These are phyloP conservation scores for Microcebus ravelobensis DNA, from an alignment of 2,113 vertebrate species.

Conservation along the genomic window DNA sequence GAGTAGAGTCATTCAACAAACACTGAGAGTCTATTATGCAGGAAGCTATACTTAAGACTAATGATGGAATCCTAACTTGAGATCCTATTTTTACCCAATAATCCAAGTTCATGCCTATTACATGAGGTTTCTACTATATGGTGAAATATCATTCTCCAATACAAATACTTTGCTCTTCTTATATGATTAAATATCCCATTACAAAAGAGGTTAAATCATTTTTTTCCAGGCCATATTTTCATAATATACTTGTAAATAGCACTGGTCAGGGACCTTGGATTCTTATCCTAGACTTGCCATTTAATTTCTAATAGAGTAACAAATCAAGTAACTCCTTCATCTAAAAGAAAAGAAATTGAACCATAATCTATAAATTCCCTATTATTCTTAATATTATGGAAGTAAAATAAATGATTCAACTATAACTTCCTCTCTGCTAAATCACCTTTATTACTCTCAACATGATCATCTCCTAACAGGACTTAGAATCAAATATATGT, in stretches of 20 bases:
- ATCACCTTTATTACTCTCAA: background rate
- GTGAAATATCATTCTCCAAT: background rate
- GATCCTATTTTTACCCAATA: background rate
- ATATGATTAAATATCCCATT: background rate
- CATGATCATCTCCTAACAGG: background rate
- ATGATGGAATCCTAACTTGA: background rate
- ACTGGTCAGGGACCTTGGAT: background rate
- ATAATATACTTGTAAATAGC: background rate
- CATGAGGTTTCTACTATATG: background rate
- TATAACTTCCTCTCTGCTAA: background rate
- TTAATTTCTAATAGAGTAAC: conserved; percentile 3
- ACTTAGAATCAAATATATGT: conserved; percentile 3
- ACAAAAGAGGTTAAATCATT: background rate
- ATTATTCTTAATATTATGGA: conserved; percentile 24
- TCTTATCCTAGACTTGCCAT: background rate
- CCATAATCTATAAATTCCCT: background rate
- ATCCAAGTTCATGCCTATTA: background rate
- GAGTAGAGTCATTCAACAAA: background rate
- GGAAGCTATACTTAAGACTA: background rate
- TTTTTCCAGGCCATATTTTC: background rate
- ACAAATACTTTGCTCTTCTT: background rate
- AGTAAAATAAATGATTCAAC: background rate
- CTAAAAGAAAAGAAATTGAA: conserved; percentile 19
- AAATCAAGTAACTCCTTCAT: conserved; percentile 22
- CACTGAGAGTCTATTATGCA: background rate